Percentiles rank a stretch among this genome's conserved stretches.
Evolutionary conservation across 2,113 vertebrate genomes (phyloP).

Genomic region (Atractosteus spatula): DNA sequence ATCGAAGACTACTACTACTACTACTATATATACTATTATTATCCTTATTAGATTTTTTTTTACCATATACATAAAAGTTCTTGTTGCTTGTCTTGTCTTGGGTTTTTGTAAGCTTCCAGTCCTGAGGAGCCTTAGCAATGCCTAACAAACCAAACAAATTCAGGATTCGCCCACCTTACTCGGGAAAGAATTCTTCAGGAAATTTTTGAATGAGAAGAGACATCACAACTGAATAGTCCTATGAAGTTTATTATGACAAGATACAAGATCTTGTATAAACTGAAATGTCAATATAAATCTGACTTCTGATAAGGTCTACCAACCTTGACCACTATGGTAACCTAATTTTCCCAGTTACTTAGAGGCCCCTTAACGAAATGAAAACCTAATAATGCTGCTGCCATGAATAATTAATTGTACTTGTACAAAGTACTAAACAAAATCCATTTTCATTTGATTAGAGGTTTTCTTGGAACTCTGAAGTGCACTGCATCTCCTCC

Average conservation of each 20-base stretch:
- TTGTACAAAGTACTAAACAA: constrained; percentile 78
- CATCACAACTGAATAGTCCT: constrained; percentile 48
- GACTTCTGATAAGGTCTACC: constrained; percentile 69
- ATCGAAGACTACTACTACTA: no score
- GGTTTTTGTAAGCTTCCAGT: no score
- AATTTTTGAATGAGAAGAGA: background rate
- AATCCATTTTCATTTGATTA: constrained; percentile 98
- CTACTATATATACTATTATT: no score
- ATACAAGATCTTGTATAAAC: constrained; percentile 55
- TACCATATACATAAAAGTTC: no score
- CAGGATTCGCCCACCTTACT: no score
- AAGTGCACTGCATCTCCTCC: constrained; percentile 71
- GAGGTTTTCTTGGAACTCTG: constrained; percentile 76
- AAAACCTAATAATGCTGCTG: constrained; percentile 85
- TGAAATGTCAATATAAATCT: constrained; percentile 40
- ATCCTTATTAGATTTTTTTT: no score
- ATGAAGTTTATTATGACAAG: constrained; percentile 58
- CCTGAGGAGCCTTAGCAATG: no score
- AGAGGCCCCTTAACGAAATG: constrained; percentile 83
- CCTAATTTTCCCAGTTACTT: constrained; percentile 85
- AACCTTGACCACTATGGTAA: constrained; percentile 73
- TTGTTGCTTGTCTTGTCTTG: no score
- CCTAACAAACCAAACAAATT: no score
- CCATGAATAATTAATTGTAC: constrained; percentile 98
- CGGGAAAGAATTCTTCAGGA: no score